These are phyloP conservation scores for Cecropterus lyciades DNA, from an alignment of 1,140 invertebrate species.

Conservation along the genomic window DNA sequence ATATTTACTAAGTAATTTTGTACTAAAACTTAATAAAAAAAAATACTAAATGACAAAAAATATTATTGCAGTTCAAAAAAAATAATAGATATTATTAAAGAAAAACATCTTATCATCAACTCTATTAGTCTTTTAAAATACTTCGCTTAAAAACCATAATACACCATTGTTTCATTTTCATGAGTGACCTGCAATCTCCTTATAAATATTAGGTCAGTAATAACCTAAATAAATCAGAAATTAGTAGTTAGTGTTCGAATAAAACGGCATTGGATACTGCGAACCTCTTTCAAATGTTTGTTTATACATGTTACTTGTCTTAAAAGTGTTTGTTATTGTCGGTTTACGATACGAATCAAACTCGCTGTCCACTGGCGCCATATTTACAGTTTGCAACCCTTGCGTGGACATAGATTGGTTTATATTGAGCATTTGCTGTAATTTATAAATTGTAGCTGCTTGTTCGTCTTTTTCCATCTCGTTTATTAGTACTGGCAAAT, in stretches of 20 bases:
- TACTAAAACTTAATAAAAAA: no score
- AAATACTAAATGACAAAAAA: no score
- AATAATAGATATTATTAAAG: no score
- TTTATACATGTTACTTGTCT: constrained; percentile 4
- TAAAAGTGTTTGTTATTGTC: not conserved
- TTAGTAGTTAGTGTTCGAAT: not conserved
- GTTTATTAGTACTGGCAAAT: constrained; percentile 71
- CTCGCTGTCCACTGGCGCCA: not conserved
- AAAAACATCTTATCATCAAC: no score
- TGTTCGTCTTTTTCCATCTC: constrained; percentile 71
- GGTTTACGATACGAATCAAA: not conserved
- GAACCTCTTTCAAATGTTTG: not conserved
- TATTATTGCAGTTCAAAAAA: no score
- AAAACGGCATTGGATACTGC: not conserved
- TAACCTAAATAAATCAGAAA: no score
- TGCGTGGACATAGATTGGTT: constrained; percentile 36
- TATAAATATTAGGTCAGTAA: no score
- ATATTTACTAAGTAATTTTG: no score
- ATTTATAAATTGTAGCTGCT: constrained; percentile 56
- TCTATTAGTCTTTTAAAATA: no score
- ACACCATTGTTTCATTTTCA: no score
- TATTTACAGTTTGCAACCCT: constrained; percentile 12
- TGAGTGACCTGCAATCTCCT: no score
- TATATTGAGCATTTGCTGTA: constrained; percentile 54
- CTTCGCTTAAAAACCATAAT: no score